Percentiles rank a stretch among this genome's conserved stretches.
Evolutionary conservation across 2,888 invertebrate genomes (phyloP).

Genomic region (Salticus scenicus): DNA sequence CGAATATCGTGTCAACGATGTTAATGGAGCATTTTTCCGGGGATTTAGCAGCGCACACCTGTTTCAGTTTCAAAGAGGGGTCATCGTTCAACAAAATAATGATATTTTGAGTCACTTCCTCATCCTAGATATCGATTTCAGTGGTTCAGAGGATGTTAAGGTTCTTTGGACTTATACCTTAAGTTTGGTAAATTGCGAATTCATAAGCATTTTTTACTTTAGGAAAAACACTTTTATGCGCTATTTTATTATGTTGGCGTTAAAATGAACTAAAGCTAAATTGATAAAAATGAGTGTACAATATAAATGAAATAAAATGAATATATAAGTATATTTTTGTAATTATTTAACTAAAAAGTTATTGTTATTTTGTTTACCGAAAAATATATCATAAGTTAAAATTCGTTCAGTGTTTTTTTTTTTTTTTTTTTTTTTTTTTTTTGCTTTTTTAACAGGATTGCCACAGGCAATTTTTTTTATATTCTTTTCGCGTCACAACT

Average conservation of each 20-base stretch:
- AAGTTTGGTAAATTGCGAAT: not conserved
- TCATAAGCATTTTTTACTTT: too few relatives aligned
- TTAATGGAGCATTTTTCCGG: conserved; percentile 12
- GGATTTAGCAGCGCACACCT: conserved; percentile 2
- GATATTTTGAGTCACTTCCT: not conserved
- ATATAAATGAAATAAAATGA: too few relatives aligned
- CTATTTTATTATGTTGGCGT: not conserved
- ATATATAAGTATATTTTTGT: too few relatives aligned
- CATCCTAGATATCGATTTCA: not conserved
- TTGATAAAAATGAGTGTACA: too few relatives aligned
- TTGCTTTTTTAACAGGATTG: too few relatives aligned
- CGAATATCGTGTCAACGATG: conserved; percentile 6
- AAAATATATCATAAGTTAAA: too few relatives aligned
- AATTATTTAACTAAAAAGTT: too few relatives aligned
- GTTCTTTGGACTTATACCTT: not conserved
- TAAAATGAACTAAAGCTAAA: not conserved
- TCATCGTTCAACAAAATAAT: not conserved
- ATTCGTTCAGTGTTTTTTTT: too few relatives aligned
- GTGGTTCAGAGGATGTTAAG: not conserved
- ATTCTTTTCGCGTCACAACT: too few relatives aligned
- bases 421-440: too few relatives aligned
- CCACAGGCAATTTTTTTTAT: too few relatives aligned
- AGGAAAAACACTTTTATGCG: not conserved
- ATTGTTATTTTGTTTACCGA: too few relatives aligned
- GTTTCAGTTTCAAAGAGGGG: conserved; percentile 9